Conservation (phyloP, 2,797 vertebrate genomes). For the Enteromius fasciolatus region DNA sequence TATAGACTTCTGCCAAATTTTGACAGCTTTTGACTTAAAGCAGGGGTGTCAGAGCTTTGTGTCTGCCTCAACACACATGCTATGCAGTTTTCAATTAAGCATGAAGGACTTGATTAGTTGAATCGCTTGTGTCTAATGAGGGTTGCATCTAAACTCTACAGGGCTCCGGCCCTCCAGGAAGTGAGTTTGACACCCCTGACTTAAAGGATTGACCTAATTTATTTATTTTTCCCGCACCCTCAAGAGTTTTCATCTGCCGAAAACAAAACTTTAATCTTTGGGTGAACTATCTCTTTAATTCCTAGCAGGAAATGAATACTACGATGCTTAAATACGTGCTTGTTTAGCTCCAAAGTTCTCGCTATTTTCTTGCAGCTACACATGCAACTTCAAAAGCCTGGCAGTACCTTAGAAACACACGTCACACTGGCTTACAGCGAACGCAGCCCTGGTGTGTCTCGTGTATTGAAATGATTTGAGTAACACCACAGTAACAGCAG, state of each 20-base stretch:
- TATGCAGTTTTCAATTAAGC: too few relatives aligned
- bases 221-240: not conserved
- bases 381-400: not conserved
- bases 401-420: not conserved
- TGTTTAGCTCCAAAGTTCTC: not conserved
- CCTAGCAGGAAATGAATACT: not conserved
- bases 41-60: too few relatives aligned
- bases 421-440: not conserved
- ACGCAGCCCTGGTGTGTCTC: not conserved
- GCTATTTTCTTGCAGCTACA: not conserved
- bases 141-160: too few relatives aligned
- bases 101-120: too few relatives aligned
- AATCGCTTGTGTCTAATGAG: too few relatives aligned
- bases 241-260: not conserved
- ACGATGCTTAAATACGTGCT: not conserved
- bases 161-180: too few relatives aligned
- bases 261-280: not conserved
- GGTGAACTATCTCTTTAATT: not conserved
- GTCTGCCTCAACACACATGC: too few relatives aligned
- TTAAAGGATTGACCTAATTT: not conserved
- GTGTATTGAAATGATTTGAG: not conserved
- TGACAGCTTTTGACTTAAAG: too few relatives aligned
- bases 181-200: not conserved
- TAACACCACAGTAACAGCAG: not conserved
- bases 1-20: not conserved